A percentile compares a stretch with the other conserved stretches of the same genome.
Evolutionary conservation across 2,888 invertebrate species (phyloP).

Genomic region (Neoitamus cyanurus): DNA sequence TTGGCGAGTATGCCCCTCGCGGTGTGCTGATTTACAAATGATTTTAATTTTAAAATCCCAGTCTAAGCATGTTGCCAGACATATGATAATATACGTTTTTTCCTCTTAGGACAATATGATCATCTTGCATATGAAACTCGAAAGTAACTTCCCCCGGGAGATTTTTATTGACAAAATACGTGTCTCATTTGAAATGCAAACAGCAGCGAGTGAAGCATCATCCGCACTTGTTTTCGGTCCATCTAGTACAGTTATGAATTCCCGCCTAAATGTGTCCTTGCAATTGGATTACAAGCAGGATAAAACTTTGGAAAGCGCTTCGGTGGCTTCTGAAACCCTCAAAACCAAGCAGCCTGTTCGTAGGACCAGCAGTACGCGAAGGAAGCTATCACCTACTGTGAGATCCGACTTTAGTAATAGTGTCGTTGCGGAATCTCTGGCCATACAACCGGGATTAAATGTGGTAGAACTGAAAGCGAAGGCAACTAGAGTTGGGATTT

Average conservation of each 20-base stretch:
- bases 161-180: constrained; percentile 73
- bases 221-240: constrained; percentile 61
- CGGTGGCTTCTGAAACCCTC: constrained; percentile 76
- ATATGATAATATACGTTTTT: too few species aligned
- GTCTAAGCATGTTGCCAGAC: too few species aligned
- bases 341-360: constrained; percentile 71
- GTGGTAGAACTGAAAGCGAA: constrained; percentile 71
- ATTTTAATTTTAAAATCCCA: too few species aligned
- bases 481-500: constrained; percentile 76
- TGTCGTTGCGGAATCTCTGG: constrained; percentile 69
- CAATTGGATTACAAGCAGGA: constrained; percentile 85
- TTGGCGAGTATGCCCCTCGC: too few species aligned
- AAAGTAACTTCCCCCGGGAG: constrained; percentile 74
- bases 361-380: constrained; percentile 78
- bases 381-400: constrained; percentile 74
- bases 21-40: too few species aligned
- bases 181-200: constrained; percentile 73
- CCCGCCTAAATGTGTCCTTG: constrained; percentile 70
- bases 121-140: constrained; percentile 69
- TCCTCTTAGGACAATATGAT: constrained; percentile 69
- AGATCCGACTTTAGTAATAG: constrained; percentile 75
- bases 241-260: constrained; percentile 60
- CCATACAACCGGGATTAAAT: constrained; percentile 75
- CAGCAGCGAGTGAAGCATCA: constrained; percentile 55
- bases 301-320: constrained; percentile 79